Conservation (phyloP, 2,888 invertebrate genomes). For the Lydus trimaculatus region DNA sequence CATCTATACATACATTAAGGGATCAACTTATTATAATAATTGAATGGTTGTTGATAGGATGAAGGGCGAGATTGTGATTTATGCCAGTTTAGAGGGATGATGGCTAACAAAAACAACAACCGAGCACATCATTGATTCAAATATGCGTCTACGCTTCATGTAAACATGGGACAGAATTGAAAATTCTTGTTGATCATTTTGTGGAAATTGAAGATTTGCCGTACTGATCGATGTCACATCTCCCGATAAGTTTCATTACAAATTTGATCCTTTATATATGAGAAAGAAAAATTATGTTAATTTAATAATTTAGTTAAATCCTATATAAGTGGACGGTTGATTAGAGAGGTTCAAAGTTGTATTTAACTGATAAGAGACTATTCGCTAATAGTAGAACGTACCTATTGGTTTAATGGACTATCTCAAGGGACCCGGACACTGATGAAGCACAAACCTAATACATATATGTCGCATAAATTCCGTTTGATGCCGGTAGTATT, state of each 20-base stretch:
- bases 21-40: conserved; percentile 25
- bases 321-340: background rate
- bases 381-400: background rate
- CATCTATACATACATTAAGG: background rate
- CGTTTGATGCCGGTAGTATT: conserved; percentile 36
- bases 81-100: conserved; percentile 33
- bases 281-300: background rate
- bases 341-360: background rate
- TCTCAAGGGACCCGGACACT: background rate
- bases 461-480: conserved; percentile 41
- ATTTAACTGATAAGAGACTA: conserved; percentile 3
- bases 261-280: background rate
- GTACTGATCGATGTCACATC: conserved; percentile 42
- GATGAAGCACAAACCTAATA: conserved; percentile 34
- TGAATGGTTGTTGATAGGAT: conserved; percentile 46
- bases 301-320: background rate
- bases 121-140: background rate
- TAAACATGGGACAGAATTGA: conserved; percentile 32
- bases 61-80: conserved; percentile 43
- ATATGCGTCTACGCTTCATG: conserved; percentile 17
- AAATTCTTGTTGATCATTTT: conserved; percentile 31
- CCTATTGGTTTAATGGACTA: background rate
- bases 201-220: conserved; percentile 45
- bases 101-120: conserved; percentile 14
- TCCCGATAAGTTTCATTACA: conserved; percentile 26